Percentiles rank a stretch among this genome's conserved stretches.
These are phyloP conservation scores for Argopecten irradians DNA, from an alignment of 1,140 invertebrate species.

Conservation along the genomic window DNA sequence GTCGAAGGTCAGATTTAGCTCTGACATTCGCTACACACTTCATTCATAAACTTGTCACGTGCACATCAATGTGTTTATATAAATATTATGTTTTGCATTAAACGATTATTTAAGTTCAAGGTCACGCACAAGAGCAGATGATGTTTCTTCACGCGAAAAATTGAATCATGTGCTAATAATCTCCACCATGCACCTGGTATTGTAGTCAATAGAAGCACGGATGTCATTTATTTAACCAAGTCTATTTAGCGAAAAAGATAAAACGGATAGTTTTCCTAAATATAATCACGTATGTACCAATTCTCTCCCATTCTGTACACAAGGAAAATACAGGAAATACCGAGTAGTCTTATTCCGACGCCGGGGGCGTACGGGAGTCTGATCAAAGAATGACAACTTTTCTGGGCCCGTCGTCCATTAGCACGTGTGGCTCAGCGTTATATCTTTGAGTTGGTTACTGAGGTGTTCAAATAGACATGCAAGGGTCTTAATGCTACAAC, in stretches of 20 bases:
- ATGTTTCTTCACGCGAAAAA: no score
- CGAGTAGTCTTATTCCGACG: not conserved
- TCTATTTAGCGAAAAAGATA: not conserved
- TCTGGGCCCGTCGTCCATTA: not conserved
- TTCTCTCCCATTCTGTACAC: not conserved
- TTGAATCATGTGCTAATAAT: not conserved
- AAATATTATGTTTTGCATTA: not conserved
- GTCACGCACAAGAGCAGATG: not conserved
- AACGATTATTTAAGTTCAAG: not conserved
- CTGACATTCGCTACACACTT: not conserved
- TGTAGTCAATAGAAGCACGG: not conserved
- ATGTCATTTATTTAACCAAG: not conserved
- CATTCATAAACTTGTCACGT: not conserved
- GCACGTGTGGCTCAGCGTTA: not conserved
- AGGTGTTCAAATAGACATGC: conserved; percentile 21
- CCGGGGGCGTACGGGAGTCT: not conserved
- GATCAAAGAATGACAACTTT: not conserved
- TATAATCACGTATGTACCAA: not conserved
- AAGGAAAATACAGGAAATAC: not conserved
- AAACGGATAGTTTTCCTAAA: not conserved
- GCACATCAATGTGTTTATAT: not conserved
- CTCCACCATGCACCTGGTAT: not conserved
- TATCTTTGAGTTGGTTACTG: not conserved
- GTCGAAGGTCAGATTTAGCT: not conserved
- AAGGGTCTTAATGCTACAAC: conserved; percentile 15